These are phyloP conservation scores for Myotis brandtii DNA, from an alignment of 2,113 vertebrate genomes.

Conservation along the genomic window DNA sequence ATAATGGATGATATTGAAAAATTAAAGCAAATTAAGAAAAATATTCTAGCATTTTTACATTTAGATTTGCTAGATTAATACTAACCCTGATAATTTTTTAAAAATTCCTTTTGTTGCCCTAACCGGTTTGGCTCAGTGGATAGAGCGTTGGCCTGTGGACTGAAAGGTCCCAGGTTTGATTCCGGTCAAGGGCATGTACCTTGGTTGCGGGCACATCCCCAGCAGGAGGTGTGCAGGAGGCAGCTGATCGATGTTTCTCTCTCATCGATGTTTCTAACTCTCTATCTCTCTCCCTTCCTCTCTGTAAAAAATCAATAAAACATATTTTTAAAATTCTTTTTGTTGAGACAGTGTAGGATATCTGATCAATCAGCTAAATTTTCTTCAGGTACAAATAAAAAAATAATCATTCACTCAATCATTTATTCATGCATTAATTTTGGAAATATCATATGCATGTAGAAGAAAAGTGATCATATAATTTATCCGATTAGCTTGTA, in stretches of 20 bases:
- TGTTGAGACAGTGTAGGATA: background rate
- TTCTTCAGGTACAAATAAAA: background rate
- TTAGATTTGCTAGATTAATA: constrained; percentile 21
- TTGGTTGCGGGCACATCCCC: too few relatives aligned
- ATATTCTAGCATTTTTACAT: background rate
- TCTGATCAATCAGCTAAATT: background rate
- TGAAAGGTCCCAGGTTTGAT: too few relatives aligned
- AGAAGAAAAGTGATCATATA: background rate
- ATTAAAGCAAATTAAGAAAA: constrained; percentile 2
- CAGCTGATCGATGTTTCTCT: too few relatives aligned
- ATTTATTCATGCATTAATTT: background rate
- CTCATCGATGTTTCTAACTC: too few relatives aligned
- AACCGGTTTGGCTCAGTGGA: too few relatives aligned
- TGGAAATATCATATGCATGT: background rate
- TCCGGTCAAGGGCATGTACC: too few relatives aligned
- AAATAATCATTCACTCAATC: background rate
- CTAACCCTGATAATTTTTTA: background rate
- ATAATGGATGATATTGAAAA: background rate
- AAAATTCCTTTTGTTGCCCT: background rate
- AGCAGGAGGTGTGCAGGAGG: too few relatives aligned
- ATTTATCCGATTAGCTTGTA: background rate
- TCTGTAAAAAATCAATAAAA: too few relatives aligned
- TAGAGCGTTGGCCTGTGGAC: too few relatives aligned
- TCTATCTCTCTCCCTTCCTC: too few relatives aligned
- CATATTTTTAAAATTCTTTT: background rate